Evolutionary conservation across 1,140 invertebrate species (phyloP), one percentile per base, ranked within the genome.

Genomic region (Holcopasites calliopsidis): DNA sequence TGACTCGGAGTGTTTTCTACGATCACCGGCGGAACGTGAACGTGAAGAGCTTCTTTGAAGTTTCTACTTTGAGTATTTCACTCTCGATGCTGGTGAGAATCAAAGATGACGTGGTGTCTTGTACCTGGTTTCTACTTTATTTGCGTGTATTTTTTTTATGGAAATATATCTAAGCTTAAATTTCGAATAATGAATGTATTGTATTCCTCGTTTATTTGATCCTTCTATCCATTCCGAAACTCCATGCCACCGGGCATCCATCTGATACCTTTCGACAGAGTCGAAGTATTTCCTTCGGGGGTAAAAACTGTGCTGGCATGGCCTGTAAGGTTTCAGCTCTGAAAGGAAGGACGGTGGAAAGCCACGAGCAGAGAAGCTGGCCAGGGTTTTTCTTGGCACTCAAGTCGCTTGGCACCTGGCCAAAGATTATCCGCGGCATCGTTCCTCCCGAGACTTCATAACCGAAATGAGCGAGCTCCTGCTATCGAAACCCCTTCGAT

Each of bases 371-470:
- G 55, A 47, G 55, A 40, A 65, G 49, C 58, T 74, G 55, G 42
- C 64, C 38, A 40, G 6, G 64, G 21, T 57, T 75, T 68, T 38
- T n/a, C 21, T n/a, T 38, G 50, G 10, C n/a, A 33, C 23, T 61
- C n/a, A 71, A 76, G 74, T 61, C 40, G 68, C 21, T 40, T 76
- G 74, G 74, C 35, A 44, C 11, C 35, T 8, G 18, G 74, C 74
- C 74, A 76, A 71, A 76, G 74, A 76, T 76, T 71, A 69, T 75
- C 73, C 52, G 23, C 13, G 26, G 40, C 54, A 50, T 54, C 57
- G 49, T 44, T 54, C 66, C 16, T 61, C 28, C 38, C 18, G 74
- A 16, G 57, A 71, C 74, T 76, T 76, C 74, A 76, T 76, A 76
- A 76, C 57, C 44, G 74, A 62, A 58, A 71, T 47, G 68, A 71